These are phyloP conservation scores for Dasyprocta punctata DNA, from an alignment of 2,113 vertebrate genomes.

Conservation along the genomic window DNA sequence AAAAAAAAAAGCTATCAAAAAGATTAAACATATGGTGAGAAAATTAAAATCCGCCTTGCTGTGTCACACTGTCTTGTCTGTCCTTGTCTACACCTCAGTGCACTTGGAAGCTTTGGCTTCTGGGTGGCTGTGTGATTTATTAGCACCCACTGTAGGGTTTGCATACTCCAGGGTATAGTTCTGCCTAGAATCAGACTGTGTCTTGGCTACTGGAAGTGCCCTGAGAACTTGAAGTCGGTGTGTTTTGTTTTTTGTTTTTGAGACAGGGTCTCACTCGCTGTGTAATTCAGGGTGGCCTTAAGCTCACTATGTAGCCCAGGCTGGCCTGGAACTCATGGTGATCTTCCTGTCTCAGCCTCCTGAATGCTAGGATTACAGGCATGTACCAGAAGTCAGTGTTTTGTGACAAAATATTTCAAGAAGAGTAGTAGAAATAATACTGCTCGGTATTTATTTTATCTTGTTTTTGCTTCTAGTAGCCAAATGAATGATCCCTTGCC, in stretches of 20 bases:
- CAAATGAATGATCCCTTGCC: background rate
- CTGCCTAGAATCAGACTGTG: background rate
- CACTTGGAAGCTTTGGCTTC: background rate
- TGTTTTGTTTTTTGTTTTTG: background rate
- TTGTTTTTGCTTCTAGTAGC: background rate
- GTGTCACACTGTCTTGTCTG: background rate
- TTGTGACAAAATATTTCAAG: background rate
- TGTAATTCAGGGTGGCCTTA: background rate
- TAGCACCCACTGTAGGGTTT: background rate
- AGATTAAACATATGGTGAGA: background rate
- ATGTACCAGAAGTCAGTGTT: background rate
- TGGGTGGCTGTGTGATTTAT: background rate
- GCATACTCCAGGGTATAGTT: background rate
- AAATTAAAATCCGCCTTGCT: background rate
- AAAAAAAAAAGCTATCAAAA: background rate
- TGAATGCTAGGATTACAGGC: background rate
- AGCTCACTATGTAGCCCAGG: background rate
- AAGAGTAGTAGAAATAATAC: background rate
- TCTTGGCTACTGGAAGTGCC: background rate
- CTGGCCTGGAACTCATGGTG: background rate
- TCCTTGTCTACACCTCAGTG: background rate
- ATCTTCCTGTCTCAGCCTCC: background rate
- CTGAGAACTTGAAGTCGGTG: background rate
- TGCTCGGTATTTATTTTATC: background rate
- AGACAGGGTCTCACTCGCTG: background rate